A percentile compares a stretch with the other conserved stretches of the same genome.
phyloP scores from a whole-genome alignment of 2,113 vertebrate genomes.

The Anolis carolinensis region DNA sequence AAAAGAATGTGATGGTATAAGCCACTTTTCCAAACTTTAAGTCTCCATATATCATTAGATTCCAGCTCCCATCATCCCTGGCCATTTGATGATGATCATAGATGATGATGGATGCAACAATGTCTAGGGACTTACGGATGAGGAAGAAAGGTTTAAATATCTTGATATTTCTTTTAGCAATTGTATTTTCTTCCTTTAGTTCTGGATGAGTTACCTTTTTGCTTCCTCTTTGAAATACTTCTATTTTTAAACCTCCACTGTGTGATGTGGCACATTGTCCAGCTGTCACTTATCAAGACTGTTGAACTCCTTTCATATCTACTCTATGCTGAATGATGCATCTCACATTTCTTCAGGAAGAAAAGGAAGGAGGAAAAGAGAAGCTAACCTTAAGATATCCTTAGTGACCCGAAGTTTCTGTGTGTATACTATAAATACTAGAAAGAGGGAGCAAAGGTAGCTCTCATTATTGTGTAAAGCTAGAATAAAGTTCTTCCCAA shows the following conservation, averaged over 20 bases:
- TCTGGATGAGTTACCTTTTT: constrained; percentile 24
- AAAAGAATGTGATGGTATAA: constrained; percentile 10
- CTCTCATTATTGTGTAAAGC: constrained; percentile 43
- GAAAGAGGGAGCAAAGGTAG: constrained; percentile 42
- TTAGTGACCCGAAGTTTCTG: constrained; percentile 25
- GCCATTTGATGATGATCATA: background rate
- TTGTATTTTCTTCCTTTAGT: constrained; percentile 1
- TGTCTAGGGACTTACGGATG: too few relatives aligned
- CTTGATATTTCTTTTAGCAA: constrained; percentile 34
- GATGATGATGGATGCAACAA: background rate
- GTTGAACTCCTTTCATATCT: constrained; percentile 48
- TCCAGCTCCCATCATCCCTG: background rate
- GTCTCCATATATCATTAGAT: background rate
- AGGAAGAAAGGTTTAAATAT: constrained; percentile 22
- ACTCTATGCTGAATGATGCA: constrained; percentile 29
- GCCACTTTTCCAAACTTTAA: background rate
- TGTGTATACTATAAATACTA: constrained; percentile 52
- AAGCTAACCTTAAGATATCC: constrained; percentile 43
- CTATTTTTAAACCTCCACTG: constrained; percentile 36
- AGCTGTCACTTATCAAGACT: constrained; percentile 42
- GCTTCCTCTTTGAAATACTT: constrained; percentile 33
- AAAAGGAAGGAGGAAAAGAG: constrained; percentile 31
- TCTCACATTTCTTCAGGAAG: constrained; percentile 48
- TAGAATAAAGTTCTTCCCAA: constrained; percentile 49
- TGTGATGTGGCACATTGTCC: constrained; percentile 20